Evolutionary conservation across 1,140 invertebrate genomes (phyloP).

Genomic region (Drosophila sucinea): DNA sequence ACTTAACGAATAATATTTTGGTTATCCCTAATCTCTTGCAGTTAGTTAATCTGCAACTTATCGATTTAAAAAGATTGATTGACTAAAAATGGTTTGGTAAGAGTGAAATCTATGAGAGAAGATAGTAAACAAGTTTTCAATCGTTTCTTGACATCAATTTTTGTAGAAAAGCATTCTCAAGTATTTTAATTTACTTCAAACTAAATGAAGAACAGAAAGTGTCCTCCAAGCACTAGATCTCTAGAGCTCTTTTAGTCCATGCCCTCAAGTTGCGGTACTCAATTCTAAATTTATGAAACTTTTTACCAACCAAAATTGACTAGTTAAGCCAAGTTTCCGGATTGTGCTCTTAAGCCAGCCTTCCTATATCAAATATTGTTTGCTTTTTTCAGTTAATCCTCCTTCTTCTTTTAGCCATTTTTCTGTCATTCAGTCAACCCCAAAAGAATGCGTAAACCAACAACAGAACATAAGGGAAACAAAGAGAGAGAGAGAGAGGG

Average conservation of each 20-base stretch:
- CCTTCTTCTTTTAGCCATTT: slow-evolving; percentile 1
- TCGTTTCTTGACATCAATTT: too few species aligned
- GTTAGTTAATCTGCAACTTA: too few species aligned
- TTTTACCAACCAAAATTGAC: neutral
- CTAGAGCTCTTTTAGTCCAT: neutral
- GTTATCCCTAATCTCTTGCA: too few species aligned
- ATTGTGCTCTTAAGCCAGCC: neutral
- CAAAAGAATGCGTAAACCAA: slow-evolving; percentile 7
- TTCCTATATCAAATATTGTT: slow-evolving; percentile 4
- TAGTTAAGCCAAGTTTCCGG: slow-evolving; percentile 9
- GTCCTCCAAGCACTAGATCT: neutral
- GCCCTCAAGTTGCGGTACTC: neutral
- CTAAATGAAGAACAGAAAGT: neutral
- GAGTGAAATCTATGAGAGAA: too few species aligned
- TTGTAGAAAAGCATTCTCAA: too few species aligned
- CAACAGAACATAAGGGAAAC: neutral
- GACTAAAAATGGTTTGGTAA: too few species aligned
- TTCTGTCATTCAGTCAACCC: slow-evolving; percentile 10
- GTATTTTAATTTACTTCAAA: too few species aligned
- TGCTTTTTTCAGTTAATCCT: neutral
- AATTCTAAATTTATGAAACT: slow-evolving; percentile 2
- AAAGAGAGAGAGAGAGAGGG: slow-evolving; percentile 27
- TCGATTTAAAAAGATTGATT: too few species aligned
- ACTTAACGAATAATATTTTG: too few species aligned
- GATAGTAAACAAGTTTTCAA: too few species aligned